A percentile compares a stretch with the other conserved stretches of the same genome.
These are phyloP conservation scores for Ylistrum balloti DNA, from an alignment of 1,140 invertebrate genomes.

Conservation along the genomic window DNA sequence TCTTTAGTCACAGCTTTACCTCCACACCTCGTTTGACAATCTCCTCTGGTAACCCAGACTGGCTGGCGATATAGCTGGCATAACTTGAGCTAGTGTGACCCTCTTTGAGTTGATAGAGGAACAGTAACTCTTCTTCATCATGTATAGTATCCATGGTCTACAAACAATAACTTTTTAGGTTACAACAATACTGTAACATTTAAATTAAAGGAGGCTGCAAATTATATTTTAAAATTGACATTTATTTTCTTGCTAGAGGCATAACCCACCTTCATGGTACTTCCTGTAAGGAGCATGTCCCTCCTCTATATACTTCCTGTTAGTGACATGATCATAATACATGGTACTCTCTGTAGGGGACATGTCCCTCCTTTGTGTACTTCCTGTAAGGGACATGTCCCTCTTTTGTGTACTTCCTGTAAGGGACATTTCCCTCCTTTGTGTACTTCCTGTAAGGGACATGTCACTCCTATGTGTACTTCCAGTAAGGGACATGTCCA, in stretches of 20 bases:
- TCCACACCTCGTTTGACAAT: conserved; percentile 80
- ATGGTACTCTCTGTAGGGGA: not conserved
- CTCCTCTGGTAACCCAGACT: conserved; percentile 82
- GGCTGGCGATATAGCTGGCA: conserved; percentile 84
- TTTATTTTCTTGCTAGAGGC: too few species aligned
- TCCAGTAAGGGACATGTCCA: too few species aligned
- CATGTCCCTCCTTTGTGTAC: not conserved
- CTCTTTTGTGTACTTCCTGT: not conserved
- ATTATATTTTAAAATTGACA: too few species aligned
- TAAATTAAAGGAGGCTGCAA: too few species aligned
- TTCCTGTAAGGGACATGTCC: not conserved
- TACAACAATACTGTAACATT: too few species aligned
- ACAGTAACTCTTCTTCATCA: conserved; percentile 85
- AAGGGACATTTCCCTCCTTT: not conserved
- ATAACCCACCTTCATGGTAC: too few species aligned
- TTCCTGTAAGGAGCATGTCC: not conserved
- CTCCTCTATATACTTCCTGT: too few species aligned
- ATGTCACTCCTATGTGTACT: too few species aligned
- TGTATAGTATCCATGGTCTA: conserved; percentile 85
- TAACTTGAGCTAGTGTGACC: conserved; percentile 85
- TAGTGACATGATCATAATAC: too few species aligned
- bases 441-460: not conserved
- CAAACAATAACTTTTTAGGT: too few species aligned
- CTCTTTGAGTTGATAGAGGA: conserved; percentile 85
- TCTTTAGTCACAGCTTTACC: too few species aligned